Conservation (phyloP, 1,140 invertebrate genomes). For the Calycopis cecrops region DNA sequence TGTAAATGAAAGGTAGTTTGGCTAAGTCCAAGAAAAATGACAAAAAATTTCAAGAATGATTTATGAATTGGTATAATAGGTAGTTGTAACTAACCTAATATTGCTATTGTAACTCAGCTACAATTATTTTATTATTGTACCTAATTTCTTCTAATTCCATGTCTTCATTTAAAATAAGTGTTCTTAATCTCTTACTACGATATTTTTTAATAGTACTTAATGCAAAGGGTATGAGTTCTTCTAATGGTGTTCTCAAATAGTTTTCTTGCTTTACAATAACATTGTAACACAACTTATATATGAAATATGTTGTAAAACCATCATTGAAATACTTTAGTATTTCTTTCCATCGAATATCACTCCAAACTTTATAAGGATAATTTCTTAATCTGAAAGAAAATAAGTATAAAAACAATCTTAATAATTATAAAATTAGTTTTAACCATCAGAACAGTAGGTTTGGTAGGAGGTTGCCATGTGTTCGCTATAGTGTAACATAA, state of each 20-base stretch:
- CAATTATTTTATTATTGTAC: slow-evolving; percentile 18
- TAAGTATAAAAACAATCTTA: slow-evolving; percentile 7
- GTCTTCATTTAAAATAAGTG: slow-evolving; percentile 35
- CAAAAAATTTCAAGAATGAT: too few relatives aligned
- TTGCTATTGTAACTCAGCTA: not conserved
- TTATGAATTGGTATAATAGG: too few relatives aligned
- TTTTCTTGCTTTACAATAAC: slow-evolving; percentile 22
- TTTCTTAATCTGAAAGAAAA: slow-evolving; percentile 39
- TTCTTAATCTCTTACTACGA: slow-evolving; percentile 38
- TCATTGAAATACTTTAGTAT: slow-evolving; percentile 41
- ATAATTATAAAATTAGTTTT: not conserved
- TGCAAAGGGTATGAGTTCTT: slow-evolving; percentile 33
- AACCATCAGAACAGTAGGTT: slow-evolving; percentile 4
- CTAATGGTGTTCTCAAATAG: slow-evolving; percentile 34
- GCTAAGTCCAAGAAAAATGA: too few relatives aligned
- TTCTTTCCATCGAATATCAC: slow-evolving; percentile 57
- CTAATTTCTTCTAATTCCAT: slow-evolving; percentile 29
- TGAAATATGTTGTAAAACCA: slow-evolving; percentile 43
- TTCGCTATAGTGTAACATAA: too few relatives aligned
- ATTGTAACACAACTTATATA: slow-evolving; percentile 29
- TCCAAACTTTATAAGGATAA: slow-evolving; percentile 46
- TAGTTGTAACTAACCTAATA: not conserved
- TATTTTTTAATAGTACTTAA: slow-evolving; percentile 25
- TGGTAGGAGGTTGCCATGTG: too few relatives aligned
- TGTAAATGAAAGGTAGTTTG: not conserved